Base-by-base conservation (phyloP, 1,140 invertebrate species). In the Drosophila bifasciata region DNA sequence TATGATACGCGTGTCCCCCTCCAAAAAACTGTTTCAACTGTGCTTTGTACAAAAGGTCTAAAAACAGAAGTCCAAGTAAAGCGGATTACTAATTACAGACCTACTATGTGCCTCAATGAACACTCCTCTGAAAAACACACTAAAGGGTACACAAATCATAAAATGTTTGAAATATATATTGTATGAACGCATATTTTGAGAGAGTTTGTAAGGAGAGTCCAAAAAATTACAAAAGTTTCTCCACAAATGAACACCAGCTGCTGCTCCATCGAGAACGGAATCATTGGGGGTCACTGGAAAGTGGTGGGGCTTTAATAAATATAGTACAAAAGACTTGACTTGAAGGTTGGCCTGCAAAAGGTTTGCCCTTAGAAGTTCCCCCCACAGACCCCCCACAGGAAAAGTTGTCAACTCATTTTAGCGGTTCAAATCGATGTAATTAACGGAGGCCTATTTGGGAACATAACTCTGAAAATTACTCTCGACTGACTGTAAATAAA, bases 361-460 rank as follows among this genome's bases (percentile, higher is more conserved):
- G 36, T 53, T 70, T 64, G 71, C n/a, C n/a, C 49, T 63, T 23
- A 44, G 43, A 60, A 60, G 45, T 21, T n/a, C 21, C 11, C 41
- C 11, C 41, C 11, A 15, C 6, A 45, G 15, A 40, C 40, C n/a
- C n/a, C n/a, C n/a, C n/a, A n/a, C 23, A 44, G 11, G 21, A 28
- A 36, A 78, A 68, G 17, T 44, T 85, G 80, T 81, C 81, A 85
- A 85, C 67, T 85, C 80, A 85, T 86, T 86, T 80, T 17, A 41
- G 51, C 70, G 81, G 40, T 19, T 50, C 45, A 70, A 79, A 69
- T 64, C 51, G 40, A 49, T 71, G 66, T 79, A 80, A 79, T 85
- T 85, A 80, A 67, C 51, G 44, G 73, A 59, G 58, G 66, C 71
- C 70, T 55, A 62, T 28, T 52, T n/a, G n/a, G 23, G 44, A 45